Percentiles rank a stretch among this genome's conserved stretches.
These are phyloP conservation scores for Glossophaga mutica DNA, from an alignment of 2,797 vertebrate genomes.

Conservation along the genomic window DNA sequence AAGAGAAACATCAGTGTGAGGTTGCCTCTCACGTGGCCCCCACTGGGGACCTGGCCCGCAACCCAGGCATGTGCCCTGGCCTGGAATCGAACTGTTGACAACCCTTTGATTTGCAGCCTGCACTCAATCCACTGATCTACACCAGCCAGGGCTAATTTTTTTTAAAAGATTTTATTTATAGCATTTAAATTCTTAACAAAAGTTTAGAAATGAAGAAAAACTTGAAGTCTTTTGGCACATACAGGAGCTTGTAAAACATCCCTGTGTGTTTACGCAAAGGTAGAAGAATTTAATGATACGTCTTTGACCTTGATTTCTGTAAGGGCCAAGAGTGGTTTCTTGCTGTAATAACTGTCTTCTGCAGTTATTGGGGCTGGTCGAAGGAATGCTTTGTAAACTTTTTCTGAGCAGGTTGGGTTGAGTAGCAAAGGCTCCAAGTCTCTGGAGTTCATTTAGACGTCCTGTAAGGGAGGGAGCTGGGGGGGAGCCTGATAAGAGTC, in stretches of 20 bases:
- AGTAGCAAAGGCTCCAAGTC: neutral
- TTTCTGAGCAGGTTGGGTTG: neutral
- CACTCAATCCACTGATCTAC: too few species aligned
- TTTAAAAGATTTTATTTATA: neutral
- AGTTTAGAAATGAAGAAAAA: neutral
- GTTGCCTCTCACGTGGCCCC: too few species aligned
- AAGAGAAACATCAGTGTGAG: too few species aligned
- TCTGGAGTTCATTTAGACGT: neutral
- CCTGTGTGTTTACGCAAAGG: neutral
- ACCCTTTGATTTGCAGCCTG: too few species aligned
- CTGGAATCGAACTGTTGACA: too few species aligned
- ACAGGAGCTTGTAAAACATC: neutral
- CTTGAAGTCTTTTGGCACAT: neutral
- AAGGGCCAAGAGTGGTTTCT: neutral
- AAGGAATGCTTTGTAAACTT: neutral
- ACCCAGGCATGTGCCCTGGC: too few species aligned
- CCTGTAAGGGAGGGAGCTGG: neutral
- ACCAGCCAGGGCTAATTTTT: too few species aligned
- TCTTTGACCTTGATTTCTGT: slow-evolving; percentile 13
- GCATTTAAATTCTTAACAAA: neutral
- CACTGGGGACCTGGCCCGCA: too few species aligned
- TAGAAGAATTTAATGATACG: neutral
- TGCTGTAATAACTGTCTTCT: neutral
- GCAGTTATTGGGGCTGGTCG: neutral
- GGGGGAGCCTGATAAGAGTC: neutral